These are phyloP conservation scores for Oreochromis spilurus DNA, from an alignment of 2,113 vertebrate species.

Conservation along the genomic window DNA sequence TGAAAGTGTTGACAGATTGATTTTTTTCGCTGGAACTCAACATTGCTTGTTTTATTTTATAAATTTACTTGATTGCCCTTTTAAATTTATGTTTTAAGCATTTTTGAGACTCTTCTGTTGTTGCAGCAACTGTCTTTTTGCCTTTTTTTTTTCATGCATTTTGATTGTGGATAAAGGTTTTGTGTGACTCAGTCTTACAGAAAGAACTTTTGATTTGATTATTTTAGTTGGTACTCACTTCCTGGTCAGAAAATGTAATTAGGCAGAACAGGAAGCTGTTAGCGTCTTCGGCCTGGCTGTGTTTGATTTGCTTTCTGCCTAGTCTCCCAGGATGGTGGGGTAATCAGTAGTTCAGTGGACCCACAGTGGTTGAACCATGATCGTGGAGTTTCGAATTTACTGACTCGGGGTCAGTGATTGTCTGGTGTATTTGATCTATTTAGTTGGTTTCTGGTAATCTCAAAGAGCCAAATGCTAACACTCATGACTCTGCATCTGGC, in stretches of 20 bases:
- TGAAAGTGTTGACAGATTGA: not conserved
- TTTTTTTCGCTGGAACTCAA: not conserved
- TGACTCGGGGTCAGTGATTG: not conserved
- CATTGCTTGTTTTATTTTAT: not conserved
- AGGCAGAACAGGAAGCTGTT: not conserved
- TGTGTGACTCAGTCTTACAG: not conserved
- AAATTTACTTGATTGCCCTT: not conserved
- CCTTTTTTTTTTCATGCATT: constrained; percentile 23
- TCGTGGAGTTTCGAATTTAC: not conserved
- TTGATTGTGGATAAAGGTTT: not conserved
- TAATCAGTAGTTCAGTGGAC: not conserved
- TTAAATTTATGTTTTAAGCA: not conserved
- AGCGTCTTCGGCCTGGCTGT: not conserved
- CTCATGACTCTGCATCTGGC: not conserved
- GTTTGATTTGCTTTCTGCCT: not conserved
- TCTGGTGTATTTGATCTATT: not conserved
- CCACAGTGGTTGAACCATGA: constrained; percentile 11
- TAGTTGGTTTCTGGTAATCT: not conserved
- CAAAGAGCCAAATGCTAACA: not conserved
- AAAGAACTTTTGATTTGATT: not conserved
- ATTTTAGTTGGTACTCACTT: constrained; percentile 7
- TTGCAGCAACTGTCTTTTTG: not conserved
- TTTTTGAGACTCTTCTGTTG: not conserved
- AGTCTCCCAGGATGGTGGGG: not conserved
- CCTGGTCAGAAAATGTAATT: not conserved